Conservation (phyloP, 2,888 invertebrate species). For the Patella caerulea region DNA sequence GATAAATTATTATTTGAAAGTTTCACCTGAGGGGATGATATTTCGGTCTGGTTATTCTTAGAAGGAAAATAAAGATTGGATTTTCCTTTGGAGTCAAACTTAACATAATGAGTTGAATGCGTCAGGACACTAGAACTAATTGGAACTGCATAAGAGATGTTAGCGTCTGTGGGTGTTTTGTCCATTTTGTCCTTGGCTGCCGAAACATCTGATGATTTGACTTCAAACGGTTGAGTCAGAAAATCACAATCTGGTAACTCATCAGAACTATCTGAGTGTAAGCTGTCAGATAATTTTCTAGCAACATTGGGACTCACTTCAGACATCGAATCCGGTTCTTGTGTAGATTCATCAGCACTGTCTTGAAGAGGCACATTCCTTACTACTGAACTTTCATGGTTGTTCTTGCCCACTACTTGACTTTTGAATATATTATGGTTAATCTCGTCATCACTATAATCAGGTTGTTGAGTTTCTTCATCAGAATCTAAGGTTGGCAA, state of each 20-base stretch:
- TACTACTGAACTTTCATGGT: no score
- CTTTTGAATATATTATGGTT: no score
- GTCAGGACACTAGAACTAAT: not conserved
- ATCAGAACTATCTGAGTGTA: not conserved
- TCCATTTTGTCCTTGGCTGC: not conserved
- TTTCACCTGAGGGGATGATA: not conserved
- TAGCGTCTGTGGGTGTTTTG: not conserved
- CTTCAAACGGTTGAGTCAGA: not conserved
- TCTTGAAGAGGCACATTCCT: no score
- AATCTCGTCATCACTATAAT: no score
- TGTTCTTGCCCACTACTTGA: no score
- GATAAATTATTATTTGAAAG: not conserved
- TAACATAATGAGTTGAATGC: not conserved
- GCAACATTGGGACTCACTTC: not conserved
- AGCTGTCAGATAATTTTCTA: not conserved
- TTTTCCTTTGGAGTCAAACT: not conserved
- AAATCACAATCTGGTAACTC: constrained; percentile 7
- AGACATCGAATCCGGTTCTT: not conserved
- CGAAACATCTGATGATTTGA: not conserved
- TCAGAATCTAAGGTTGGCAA: no score
- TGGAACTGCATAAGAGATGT: not conserved
- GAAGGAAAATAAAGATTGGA: not conserved
- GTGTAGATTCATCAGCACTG: not conserved
- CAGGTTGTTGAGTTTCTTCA: no score
- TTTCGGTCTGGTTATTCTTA: not conserved